A percentile compares a stretch with the other conserved stretches of the same genome.
Evolutionary conservation across 2,888 invertebrate genomes (phyloP).

Genomic region (Eilema sororculum): DNA sequence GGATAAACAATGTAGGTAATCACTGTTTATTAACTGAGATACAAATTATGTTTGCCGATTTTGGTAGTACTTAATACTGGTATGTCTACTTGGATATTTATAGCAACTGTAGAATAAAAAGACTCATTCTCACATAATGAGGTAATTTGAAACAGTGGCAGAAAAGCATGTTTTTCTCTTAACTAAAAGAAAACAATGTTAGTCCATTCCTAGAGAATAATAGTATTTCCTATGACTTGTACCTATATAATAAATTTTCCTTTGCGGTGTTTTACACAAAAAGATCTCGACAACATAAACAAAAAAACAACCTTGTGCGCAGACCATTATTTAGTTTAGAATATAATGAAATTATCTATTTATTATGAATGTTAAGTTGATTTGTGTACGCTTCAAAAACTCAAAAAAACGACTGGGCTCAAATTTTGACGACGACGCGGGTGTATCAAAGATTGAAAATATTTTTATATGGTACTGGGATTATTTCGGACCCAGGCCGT

Average conservation of each 20-base stretch:
- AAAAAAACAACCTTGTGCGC: not conserved
- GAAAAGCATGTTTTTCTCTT: not conserved
- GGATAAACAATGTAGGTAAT: constrained; percentile 33
- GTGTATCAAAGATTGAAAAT: no score
- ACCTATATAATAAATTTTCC: not conserved
- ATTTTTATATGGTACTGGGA: no score
- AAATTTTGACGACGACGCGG: no score
- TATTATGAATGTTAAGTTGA: no score
- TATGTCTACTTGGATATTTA: not conserved
- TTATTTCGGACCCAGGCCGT: no score
- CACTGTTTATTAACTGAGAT: constrained; percentile 31
- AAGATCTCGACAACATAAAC: no score
- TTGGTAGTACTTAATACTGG: not conserved
- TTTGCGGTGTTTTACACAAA: not conserved
- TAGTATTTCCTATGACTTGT: not conserved
- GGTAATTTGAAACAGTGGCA: not conserved
- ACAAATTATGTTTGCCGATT: constrained; percentile 23
- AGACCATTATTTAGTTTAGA: not conserved
- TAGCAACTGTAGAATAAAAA: not conserved
- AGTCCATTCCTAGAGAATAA: not conserved
- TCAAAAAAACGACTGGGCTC: no score
- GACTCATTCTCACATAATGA: not conserved
- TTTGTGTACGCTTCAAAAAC: no score
- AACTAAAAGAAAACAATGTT: not conserved
- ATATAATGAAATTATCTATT: not conserved